Evolutionary conservation across 2,888 invertebrate species (phyloP), one percentile per base, ranked within the genome.

Genomic region (Metalampra italica): DNA sequence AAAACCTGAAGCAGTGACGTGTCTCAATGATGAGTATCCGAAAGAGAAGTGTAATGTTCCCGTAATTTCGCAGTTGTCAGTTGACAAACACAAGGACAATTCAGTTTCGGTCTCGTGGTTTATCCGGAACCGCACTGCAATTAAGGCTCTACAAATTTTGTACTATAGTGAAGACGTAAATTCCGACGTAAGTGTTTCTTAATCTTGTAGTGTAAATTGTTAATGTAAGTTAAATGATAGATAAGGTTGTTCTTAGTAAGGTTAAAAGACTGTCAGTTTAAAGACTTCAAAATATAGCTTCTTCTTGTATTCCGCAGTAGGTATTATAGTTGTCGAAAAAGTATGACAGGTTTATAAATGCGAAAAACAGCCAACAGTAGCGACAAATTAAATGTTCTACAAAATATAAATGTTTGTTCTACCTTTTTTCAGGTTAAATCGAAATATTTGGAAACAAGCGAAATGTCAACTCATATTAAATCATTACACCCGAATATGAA

Each of bases 91-190:
- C 55, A 95, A 95, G 73, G 95, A 96, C 38, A 95, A 94, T 75
- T 95, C 96, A 43, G 93, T 96, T 44, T 92, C 96, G 47, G 94
- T 96, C 9, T 95, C 96, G 14, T 97, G 97, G 97, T 95, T 96
- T 74, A 95, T 95, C 67, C 91, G 96, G 64, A 96, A 97, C 79
- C 94, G 96, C 67, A 95, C 95, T 15, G 94, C 94, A 39, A 91
- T 97, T 54, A 94, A 94, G 71, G 96, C 95, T 44, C 94, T 95
- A 71, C 94, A 95, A 84, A 93, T 97, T 60, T 92, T 95, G 53
- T 96, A 96, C 80, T 95, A 96, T 72, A 92, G 78, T 29, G 86
- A 88, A 64, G 77, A 79, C 49, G 57, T 68, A 12, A 68, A 68
- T 51, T 64, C 75, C 43, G 74, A 78, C 34, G 83, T 83, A 61